Base-by-base conservation (phyloP, 2,888 invertebrate species). In the Cacoxenus indagator region DNA sequence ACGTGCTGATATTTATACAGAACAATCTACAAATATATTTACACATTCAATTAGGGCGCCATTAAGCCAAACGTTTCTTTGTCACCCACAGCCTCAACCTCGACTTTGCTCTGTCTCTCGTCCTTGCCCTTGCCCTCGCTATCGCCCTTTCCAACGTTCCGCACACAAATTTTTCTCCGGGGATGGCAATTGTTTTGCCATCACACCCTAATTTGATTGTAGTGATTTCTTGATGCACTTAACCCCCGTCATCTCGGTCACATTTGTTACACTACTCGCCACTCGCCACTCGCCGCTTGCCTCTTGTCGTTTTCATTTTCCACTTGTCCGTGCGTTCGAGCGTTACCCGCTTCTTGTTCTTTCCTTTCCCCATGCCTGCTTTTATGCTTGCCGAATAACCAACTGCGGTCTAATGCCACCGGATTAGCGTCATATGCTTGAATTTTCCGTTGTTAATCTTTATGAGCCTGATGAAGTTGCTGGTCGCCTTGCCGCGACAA, bases 171-270 rank as follows among this genome's bases (percentile, higher is more conserved):
- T 84, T 83, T 78, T 72, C 87, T 84, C 86, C 70, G 79, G 86
- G 87, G 86, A 86, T 22, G 22, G 22, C 85, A 86, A 87, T 87
- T 87, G 86, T 87, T 87, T 86, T 78, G 82, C 83, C 86, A 88
- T 87, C 87, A 86, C 88, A 87, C 87, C 87, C 88, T 87, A 87
- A 88, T 87, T 87, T 87, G 78, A 84, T 87, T 85, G 85, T 83
- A 84, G 84, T 85, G 86, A 86, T 84, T 84, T 81, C 83, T 83
- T 86, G 84, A 86, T 85, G 87, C 85, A 88, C 87, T 88, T 87
- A 86, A 86, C 84, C 84, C 85, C 73, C 75, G 59, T 59, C 19
- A 48, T n/a, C 17, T 43, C 27, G 31, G 73, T 54, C 73, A 70
- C 81, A 83, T 78, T 84, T 82, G 82, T 70, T 78, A 84, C 84